Base-by-base conservation (phyloP, 2,113 vertebrate genomes). In the Mobula birostris region DNA sequence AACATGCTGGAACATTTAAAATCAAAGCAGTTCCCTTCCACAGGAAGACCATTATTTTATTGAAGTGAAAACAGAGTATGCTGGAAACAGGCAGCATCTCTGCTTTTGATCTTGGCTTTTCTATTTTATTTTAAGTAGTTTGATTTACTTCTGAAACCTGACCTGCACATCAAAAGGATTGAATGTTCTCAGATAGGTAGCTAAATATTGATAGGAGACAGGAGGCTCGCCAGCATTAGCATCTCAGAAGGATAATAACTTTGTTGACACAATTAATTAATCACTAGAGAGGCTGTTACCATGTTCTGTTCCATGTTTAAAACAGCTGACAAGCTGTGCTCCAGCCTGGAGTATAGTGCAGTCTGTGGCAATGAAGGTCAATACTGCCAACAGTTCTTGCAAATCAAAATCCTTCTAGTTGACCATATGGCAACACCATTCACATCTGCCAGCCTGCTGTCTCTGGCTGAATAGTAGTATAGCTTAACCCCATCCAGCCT, bases 231-330 rank as follows among this genome's bases (percentile, higher is more conserved):
- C n/a, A 4, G 29, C 77, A 79, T 79, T 79, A 79, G 32, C 77
- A 79, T 79, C 77, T 79, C 77, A 79, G 32, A 79, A 32, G 36
- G 11, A 36, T 15, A 77, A 32, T 32, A 79, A 79, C 77, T 29
- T 77, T 79, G 77, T 79, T 79, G 77, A 79, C 77, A 36, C 27
- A 79, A 79, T 32, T 79, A 79, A 79, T 79, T 79, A 79, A 79
- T 36, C 77, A 79, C 12, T 36, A 79, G 77, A 36, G 77, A 79
- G 77, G 77, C 77, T 36, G n/a, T 79, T 36, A 77, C 76, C 32
- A 17, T 36, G 77, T 79, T 79, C 2, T 79, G 15, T 36, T 79
- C n/a, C 77, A 36, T 79, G 77, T 36, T 79, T 79, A 36, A 79
- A 79, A n/a, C 77, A 79, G n/a, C 32, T 79, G 32, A 15, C 77